Percentiles rank a stretch among this genome's conserved stretches.
phyloP scores from a whole-genome alignment of 2,113 vertebrate genomes.

The Phyllopteryx taeniolatus region DNA sequence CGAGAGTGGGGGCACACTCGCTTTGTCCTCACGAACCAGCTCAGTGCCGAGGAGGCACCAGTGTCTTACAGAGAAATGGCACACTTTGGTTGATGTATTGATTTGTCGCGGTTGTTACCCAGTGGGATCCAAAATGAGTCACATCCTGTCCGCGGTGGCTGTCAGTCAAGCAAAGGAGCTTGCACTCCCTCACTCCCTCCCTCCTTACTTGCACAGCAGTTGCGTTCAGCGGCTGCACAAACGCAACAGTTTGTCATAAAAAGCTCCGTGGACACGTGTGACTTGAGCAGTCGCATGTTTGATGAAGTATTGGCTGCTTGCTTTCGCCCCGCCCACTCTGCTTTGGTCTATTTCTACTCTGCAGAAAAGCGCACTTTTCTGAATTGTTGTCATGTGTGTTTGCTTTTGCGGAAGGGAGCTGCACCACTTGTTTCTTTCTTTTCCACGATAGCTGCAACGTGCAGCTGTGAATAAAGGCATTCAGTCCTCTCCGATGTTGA shows the following conservation, averaged over 20 bases:
- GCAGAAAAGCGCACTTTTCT: conserved; percentile 25
- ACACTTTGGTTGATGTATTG: no score
- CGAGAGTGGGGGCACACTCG: conserved; percentile 32
- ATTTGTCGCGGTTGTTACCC: conserved; percentile 16
- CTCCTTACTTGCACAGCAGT: not conserved
- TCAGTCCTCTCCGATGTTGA: conserved; percentile 15
- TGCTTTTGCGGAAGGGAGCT: conserved; percentile 52
- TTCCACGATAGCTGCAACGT: conserved; percentile 40
- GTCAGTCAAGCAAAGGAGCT: not conserved
- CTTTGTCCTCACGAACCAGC: conserved; percentile 1
- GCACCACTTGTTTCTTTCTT: conserved; percentile 2
- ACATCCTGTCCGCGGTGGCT: conserved; percentile 60
- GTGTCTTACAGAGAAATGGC: not conserved
- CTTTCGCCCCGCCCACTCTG: conserved; percentile 5
- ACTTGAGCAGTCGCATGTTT: conserved; percentile 3
- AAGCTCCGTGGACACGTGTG: not conserved
- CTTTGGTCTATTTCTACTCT: conserved; percentile 35
- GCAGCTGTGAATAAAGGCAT: conserved; percentile 38
- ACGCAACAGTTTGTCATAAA: conserved; percentile 5
- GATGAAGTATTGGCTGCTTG: not conserved
- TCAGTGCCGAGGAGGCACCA: not conserved
- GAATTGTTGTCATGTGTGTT: conserved; percentile 39
- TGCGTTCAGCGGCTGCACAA: not conserved
- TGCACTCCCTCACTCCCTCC: not conserved
- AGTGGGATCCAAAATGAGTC: conserved; percentile 49